Percentiles rank a stretch among this genome's conserved stretches.
phyloP scores from a whole-genome alignment of 2,888 invertebrate species.

The Sclerodermus sp. region DNA sequence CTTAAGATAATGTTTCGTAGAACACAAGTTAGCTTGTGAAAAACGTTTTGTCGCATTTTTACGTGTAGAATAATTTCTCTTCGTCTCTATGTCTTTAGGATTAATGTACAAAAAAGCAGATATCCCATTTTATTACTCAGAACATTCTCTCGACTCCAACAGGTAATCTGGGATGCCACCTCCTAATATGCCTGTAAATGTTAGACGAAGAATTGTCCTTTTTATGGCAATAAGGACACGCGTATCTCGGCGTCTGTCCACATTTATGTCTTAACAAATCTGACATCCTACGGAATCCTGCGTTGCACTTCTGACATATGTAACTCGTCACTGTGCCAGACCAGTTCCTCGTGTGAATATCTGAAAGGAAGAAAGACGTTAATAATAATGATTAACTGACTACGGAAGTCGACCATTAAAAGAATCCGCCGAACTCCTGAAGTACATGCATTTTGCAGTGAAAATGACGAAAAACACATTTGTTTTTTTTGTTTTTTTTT shows the following conservation, averaged over 20 bases:
- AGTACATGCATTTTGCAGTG: no score
- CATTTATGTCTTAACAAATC: slow-evolving; percentile 55
- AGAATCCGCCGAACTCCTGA: no score
- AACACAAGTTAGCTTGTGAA: no score
- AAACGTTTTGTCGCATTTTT: no score
- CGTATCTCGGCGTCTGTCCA: slow-evolving; percentile 54
- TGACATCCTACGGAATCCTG: slow-evolving; percentile 50
- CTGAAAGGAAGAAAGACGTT: slow-evolving; percentile 32
- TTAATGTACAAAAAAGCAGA: no score
- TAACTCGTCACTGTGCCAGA: slow-evolving; percentile 32
- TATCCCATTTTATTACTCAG: no score
- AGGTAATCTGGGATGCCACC: slow-evolving; percentile 50
- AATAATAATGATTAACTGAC: not conserved
- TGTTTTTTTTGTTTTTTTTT: no score
- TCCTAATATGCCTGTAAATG: slow-evolving; percentile 52
- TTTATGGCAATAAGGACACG: slow-evolving; percentile 56
- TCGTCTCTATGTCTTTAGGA: no score
- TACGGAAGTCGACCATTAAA: no score
- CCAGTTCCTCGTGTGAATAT: slow-evolving; percentile 21
- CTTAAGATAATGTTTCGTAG: no score
- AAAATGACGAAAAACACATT: no score
- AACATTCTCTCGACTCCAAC: slow-evolving; percentile 48
- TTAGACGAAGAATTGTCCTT: slow-evolving; percentile 56
- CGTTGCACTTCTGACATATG: slow-evolving; percentile 49
- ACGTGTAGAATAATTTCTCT: no score